Conservation (phyloP, 2,888 invertebrate species). For the Diloba caeruleocephala region DNA sequence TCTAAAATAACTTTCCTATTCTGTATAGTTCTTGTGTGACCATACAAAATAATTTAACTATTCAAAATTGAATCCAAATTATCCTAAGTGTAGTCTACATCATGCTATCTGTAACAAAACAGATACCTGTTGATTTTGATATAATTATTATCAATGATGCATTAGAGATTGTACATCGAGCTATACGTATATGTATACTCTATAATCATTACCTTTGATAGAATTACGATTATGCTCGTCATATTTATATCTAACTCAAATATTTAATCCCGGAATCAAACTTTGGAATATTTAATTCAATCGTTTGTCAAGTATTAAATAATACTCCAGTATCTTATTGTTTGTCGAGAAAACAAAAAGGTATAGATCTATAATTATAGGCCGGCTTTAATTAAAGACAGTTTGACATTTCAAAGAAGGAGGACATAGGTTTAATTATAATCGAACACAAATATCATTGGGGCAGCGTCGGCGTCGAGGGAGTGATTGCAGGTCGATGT, state of each 20-base stretch:
- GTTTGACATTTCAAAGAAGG: constrained; percentile 88
- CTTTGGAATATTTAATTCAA: constrained; percentile 43
- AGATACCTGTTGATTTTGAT: no score
- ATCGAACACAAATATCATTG: constrained; percentile 88
- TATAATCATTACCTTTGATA: no score
- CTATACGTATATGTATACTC: no score
- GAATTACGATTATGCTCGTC: no score
- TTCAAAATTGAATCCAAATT: no score
- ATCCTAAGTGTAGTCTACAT: no score
- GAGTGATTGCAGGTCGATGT: constrained; percentile 75
- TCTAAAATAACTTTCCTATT: no score
- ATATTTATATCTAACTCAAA: constrained; percentile 24
- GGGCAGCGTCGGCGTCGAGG: constrained; percentile 76
- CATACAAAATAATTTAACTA: no score
- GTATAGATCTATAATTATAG: constrained; percentile 78
- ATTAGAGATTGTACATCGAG: no score
- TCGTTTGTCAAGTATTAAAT: constrained; percentile 47
- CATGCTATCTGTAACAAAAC: no score
- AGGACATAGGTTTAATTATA: constrained; percentile 80
- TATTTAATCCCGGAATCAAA: constrained; percentile 47
- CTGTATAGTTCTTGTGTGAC: no score
- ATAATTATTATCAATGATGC: no score
- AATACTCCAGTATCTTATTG: constrained; percentile 55
- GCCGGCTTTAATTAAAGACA: constrained; percentile 83
- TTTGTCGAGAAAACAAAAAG: constrained; percentile 68